Conservation (phyloP, 53 echinoderm and acorn worm species). For the Echinometra lucunter region DNA sequence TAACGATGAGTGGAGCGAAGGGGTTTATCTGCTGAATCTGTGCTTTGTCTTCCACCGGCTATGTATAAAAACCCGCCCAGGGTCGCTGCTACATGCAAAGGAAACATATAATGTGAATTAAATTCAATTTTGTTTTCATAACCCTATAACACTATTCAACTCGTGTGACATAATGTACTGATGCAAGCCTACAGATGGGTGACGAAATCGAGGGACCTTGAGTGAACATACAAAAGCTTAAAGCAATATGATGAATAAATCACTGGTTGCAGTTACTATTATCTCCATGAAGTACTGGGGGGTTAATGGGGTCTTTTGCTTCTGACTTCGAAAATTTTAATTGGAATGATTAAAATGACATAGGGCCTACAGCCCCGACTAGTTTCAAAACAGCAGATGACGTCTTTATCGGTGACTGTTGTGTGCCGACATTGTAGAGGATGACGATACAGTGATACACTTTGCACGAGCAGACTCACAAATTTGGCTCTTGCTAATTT, state of each 20-base stretch:
- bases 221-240: background rate
- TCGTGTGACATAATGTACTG: too few species aligned
- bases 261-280: background rate
- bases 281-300: background rate
- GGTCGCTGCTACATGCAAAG: background rate
- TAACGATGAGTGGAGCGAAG: slow-evolving; percentile 81
- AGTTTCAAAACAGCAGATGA: too few species aligned
- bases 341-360: too few species aligned
- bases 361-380: too few species aligned
- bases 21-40: slow-evolving; percentile 73
- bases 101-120: background rate
- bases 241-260: background rate
- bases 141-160: too few species aligned
- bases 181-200: background rate
- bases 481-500: background rate
- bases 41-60: slow-evolving; percentile 81
- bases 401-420: too few species aligned
- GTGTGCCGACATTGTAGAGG: too few species aligned
- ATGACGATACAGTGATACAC: too few species aligned
- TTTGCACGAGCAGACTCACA: too few species aligned
- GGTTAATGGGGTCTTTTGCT: too few species aligned
- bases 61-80: slow-evolving; percentile 94
- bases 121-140: too few species aligned
- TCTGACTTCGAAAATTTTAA: too few species aligned
- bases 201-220: background rate